These are phyloP conservation scores for Margarornis squamiger DNA, from an alignment of 2,797 vertebrate species.

Conservation along the genomic window DNA sequence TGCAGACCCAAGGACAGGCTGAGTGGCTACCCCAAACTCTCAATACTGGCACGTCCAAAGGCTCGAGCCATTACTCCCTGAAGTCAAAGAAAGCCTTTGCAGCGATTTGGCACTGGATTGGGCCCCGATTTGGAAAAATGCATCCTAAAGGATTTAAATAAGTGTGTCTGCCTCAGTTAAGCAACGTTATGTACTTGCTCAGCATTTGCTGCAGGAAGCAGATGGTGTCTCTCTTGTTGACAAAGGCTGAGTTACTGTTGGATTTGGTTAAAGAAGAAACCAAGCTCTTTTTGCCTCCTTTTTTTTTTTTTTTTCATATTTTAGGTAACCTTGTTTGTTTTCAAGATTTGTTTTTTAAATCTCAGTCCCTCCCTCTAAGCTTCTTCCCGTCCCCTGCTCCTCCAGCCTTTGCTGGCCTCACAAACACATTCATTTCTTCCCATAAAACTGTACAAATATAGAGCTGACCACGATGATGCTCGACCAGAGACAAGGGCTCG, in stretches of 20 bases:
- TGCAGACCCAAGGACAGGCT: background rate
- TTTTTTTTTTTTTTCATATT: background rate
- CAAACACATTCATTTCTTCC: constrained; percentile 18
- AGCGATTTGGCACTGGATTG: background rate
- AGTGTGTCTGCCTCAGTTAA: background rate
- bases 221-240: constrained; percentile 15
- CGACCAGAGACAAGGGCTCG: background rate
- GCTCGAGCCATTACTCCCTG: background rate
- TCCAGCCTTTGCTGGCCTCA: background rate
- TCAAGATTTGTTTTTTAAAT: background rate
- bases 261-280: constrained; percentile 10
- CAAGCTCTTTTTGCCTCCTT: background rate
- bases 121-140: background rate
- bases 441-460: constrained; percentile 41
- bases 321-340: background rate
- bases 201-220: background rate
- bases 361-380: background rate
- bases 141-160: background rate
- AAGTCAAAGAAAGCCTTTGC: background rate
- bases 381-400: background rate
- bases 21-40: background rate
- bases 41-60: background rate
- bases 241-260: background rate
- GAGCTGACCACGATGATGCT: constrained; percentile 15
- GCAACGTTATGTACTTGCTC: background rate